Conservation (phyloP, 2,888 invertebrate genomes). For the Automeris io region DNA sequence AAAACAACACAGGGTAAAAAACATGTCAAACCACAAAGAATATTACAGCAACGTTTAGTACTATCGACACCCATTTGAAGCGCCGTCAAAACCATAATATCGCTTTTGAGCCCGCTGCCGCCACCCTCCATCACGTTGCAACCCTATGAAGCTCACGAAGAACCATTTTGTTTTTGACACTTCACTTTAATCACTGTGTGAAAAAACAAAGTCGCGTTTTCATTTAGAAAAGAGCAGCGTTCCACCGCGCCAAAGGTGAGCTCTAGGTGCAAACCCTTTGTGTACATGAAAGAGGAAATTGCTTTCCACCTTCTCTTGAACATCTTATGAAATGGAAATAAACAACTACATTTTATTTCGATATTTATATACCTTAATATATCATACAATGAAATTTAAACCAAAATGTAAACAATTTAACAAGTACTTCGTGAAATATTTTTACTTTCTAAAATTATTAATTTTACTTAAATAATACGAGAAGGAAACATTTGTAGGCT, state of each 20-base stretch:
- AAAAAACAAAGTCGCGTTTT: slow-evolving; percentile 63
- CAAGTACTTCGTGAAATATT: too few relatives aligned
- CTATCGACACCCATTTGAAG: slow-evolving; percentile 37
- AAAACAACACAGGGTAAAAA: too few relatives aligned
- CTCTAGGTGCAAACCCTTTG: slow-evolving; percentile 40
- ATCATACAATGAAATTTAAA: not conserved
- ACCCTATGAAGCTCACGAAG: slow-evolving; percentile 14
- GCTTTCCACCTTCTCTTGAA: slow-evolving; percentile 29
- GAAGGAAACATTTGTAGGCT: too few relatives aligned
- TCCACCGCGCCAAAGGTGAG: slow-evolving; percentile 38
- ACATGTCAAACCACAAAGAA: slow-evolving; percentile 38
- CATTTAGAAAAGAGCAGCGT: slow-evolving; percentile 67
- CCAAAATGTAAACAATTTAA: too few relatives aligned
- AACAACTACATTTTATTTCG: slow-evolving; percentile 1
- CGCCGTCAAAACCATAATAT: slow-evolving; percentile 49
- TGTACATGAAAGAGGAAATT: slow-evolving; percentile 34
- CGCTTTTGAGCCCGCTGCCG: slow-evolving; percentile 35
- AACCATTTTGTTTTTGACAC: slow-evolving; percentile 72
- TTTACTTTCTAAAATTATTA: too few relatives aligned
- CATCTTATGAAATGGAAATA: slow-evolving; percentile 18
- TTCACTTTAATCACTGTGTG: slow-evolving; percentile 74
- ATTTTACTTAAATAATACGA: too few relatives aligned
- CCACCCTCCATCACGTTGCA: slow-evolving; percentile 15
- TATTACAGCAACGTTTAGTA: slow-evolving; percentile 49
- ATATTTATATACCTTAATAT: not conserved